Conservation (phyloP, 2,888 invertebrate genomes). For the Eupeodes luniger region DNA sequence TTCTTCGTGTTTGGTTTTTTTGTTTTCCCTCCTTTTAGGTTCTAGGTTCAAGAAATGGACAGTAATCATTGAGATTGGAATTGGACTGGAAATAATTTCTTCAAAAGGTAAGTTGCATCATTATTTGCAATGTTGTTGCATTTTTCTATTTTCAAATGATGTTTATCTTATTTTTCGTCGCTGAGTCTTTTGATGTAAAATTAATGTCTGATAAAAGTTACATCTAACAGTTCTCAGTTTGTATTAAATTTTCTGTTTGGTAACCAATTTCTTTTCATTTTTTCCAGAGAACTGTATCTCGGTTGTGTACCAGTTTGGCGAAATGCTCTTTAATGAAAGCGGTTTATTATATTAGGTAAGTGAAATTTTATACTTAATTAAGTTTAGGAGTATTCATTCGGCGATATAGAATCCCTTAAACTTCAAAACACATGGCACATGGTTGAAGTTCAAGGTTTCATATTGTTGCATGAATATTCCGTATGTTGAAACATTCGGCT, state of each 20-base stretch:
- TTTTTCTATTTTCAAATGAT: conserved; percentile 70
- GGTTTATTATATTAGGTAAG: not conserved
- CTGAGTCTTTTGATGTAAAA: conserved; percentile 75
- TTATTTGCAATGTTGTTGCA: not conserved
- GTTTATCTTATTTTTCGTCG: conserved; percentile 79
- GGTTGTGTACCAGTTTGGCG: no score
- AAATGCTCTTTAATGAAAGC: not conserved
- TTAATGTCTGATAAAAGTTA: conserved; percentile 33
- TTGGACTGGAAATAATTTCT: not conserved
- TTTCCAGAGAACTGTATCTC: not conserved
- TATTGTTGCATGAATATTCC: not conserved
- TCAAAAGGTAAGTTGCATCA: not conserved
- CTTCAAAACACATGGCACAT: no score
- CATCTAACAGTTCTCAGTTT: not conserved
- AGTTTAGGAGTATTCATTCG: not conserved
- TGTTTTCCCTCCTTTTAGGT: not conserved
- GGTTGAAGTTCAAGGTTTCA: no score
- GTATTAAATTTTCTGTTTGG: not conserved
- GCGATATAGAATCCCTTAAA: no score
- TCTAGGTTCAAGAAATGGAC: not conserved
- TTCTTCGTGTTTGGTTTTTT: conserved; percentile 1
- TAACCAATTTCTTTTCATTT: conserved; percentile 16
- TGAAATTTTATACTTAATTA: not conserved
- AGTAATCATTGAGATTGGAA: not conserved
- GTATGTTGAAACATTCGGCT: not conserved